These are phyloP conservation scores for Thalassarche chlororhynchos DNA, from an alignment of 2,113 vertebrate genomes.

Conservation along the genomic window DNA sequence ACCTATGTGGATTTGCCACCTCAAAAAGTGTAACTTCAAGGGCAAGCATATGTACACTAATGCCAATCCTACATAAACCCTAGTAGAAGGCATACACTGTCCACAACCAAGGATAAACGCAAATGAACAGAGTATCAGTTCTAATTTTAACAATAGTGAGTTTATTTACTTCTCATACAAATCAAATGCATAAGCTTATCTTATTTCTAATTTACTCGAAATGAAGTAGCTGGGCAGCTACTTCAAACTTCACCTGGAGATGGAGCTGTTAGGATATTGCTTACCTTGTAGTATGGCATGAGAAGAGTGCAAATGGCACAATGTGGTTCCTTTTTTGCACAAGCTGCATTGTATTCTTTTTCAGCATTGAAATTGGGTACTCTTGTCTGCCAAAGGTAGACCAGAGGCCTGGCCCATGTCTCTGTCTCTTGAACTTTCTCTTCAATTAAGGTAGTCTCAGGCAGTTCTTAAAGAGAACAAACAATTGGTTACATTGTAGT, in stretches of 20 bases:
- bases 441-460: slow-evolving; percentile 76
- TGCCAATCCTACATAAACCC: fast-evolving
- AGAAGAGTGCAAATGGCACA: slow-evolving; percentile 96
- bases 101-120: neutral
- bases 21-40: neutral
- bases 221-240: neutral
- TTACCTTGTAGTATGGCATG: slow-evolving; percentile 94
- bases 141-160: neutral
- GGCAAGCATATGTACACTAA: neutral
- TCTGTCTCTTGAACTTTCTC: slow-evolving; percentile 86
- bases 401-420: slow-evolving; percentile 90
- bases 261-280: neutral
- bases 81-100: neutral
- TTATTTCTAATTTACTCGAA: neutral
- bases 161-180: neutral
- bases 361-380: slow-evolving; percentile 86
- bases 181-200: neutral
- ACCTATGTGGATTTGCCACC: neutral
- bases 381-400: slow-evolving; percentile 90
- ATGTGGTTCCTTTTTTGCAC: slow-evolving; percentile 82
- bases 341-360: slow-evolving; percentile 86
- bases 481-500: neutral
- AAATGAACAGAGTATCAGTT: neutral
- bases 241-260: neutral
- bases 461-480: slow-evolving; percentile 77